Base-by-base conservation (phyloP, 2,888 invertebrate species). In the Drosophila niveifrons region DNA sequence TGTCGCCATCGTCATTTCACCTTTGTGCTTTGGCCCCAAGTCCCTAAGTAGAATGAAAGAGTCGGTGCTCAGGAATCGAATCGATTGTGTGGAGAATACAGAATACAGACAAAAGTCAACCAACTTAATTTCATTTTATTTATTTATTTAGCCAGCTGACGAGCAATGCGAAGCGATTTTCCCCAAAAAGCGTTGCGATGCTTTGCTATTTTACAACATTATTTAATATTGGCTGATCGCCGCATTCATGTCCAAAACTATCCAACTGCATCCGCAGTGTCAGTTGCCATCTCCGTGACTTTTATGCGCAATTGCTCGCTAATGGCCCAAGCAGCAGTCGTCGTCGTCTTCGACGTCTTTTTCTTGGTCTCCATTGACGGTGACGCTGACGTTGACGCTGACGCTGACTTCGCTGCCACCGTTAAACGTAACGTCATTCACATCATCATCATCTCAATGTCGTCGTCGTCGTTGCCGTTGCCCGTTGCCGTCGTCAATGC, bases 221-320 rank as follows among this genome's bases (percentile, higher is more conserved):
- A 88, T 84, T 89, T 84, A 89, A 84, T 89, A 89, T 89, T 89
- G 82, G 58, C 89, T 65, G 82, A 78, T 83, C 72, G 65, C 55
- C 58, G 39, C 61, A 56, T 48, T 57, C 64, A 75, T 56, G 66
- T 47, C 53, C 75, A 63, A 70, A 79, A 79, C 80, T 70, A 76
- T 70, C 52, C 75, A 66, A 56, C 75, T 76, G 72, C 63, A 69
- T 72, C 61, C 73, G 51, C 63, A 52, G 59, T 66, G 68, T 61
- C 59, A 68, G 55, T 68, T 58, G 51, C 52, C 66, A 69, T 66
- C 73, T 63, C 67, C 84, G 71, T 82, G 85, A 89, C 88, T 89
- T 84, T 84, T 89, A 83, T 83, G 88, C 89, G 81, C 83, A 83
- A 83, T 83, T 89, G 84, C 87, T 73, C 71, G 78, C 83, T 83